phyloP scores from a whole-genome alignment of 2,113 vertebrate genomes.

The Zosterops japonicus region DNA sequence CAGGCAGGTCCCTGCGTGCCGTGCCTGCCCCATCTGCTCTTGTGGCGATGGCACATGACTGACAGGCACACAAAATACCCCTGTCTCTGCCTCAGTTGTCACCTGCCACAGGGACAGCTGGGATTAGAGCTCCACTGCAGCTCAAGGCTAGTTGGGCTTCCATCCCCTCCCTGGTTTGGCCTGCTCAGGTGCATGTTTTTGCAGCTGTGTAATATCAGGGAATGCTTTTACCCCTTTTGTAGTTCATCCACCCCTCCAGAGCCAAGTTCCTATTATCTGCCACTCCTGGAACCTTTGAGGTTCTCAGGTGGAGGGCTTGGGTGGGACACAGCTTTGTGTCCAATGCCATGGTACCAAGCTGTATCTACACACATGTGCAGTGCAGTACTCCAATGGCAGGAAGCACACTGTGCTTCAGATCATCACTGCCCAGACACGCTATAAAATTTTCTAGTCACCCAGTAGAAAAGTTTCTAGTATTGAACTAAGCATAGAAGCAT shows the following conservation, averaged over 20 bases:
- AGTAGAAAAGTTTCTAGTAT: neutral
- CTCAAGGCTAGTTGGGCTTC: neutral
- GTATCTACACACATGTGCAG: fast-evolving
- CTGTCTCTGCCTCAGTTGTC: conserved; percentile 24
- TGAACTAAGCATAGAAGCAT: neutral
- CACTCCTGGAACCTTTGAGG: neutral
- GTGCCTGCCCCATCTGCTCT: conserved; percentile 61
- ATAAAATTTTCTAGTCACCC: neutral
- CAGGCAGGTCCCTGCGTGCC: conserved; percentile 38
- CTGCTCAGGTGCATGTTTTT: neutral
- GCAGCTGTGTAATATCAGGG: neutral
- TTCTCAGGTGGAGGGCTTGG: neutral
- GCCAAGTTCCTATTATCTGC: neutral
- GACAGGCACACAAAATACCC: conserved; percentile 43
- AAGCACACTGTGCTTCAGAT: neutral
- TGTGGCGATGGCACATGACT: conserved; percentile 12
- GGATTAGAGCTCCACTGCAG: neutral
- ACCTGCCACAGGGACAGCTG: conserved; percentile 37
- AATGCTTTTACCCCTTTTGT: neutral
- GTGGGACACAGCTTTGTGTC: neutral
- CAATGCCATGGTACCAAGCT: fast-evolving
- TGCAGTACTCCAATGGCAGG: neutral
- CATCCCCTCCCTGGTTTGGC: neutral
- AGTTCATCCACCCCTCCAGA: neutral
- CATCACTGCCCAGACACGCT: neutral